Percentiles rank a stretch among this genome's conserved stretches.
Conservation (phyloP, 2,797 vertebrate genomes). For the Dendrocincla fuliginosa region DNA sequence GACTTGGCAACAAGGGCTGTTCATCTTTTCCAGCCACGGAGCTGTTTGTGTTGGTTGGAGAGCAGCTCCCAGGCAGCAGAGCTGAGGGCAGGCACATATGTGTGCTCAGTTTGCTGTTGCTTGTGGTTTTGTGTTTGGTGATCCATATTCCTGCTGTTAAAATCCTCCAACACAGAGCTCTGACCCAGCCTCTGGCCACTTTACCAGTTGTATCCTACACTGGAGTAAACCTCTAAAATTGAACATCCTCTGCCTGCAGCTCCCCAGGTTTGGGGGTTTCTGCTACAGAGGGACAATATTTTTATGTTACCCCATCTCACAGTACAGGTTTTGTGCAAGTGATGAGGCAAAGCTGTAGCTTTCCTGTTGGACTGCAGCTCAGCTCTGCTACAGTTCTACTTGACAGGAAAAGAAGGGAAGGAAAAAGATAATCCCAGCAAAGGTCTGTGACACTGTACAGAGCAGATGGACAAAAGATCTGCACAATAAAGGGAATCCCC, state of each 20-base stretch:
- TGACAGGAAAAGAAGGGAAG: neutral
- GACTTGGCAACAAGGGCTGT: constrained; percentile 27
- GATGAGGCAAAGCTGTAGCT: neutral
- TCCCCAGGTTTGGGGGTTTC: neutral
- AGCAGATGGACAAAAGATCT: neutral
- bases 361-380: neutral
- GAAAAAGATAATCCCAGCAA: neutral
- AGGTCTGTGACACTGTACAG: neutral
- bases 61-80: constrained; percentile 43
- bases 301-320: neutral
- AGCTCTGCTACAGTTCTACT: neutral
- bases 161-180: neutral
- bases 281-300: neutral
- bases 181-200: neutral
- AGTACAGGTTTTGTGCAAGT: neutral
- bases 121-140: constrained; percentile 46
- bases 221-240: neutral
- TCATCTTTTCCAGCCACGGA: constrained; percentile 69
- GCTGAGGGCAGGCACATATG: constrained; percentile 26
- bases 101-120: neutral
- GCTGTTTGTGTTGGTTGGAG: constrained; percentile 47
- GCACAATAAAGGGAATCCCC: neutral
- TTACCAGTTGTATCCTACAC: neutral
- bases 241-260: neutral
- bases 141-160: constrained; percentile 6